Percentiles rank a stretch among this genome's conserved stretches.
Evolutionary conservation across 2,797 vertebrate genomes (phyloP).

Genomic region (Sphenodon punctatus): DNA sequence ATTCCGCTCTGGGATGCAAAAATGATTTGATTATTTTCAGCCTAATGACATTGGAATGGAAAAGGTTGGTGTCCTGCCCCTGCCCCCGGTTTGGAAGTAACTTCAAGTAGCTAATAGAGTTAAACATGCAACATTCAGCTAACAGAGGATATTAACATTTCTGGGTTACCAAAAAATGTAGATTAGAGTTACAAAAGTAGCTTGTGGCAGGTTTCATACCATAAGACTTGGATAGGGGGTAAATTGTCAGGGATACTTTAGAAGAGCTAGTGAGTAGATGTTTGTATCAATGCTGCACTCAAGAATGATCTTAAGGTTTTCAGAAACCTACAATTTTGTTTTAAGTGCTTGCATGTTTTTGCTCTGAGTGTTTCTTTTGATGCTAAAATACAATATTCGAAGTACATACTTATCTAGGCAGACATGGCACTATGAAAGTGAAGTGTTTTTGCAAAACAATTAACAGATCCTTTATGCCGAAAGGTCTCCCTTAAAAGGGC

Average conservation of each 20-base stretch:
- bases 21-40: neutral
- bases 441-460: neutral
- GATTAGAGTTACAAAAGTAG: neutral
- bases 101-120: too few relatives aligned
- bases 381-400: neutral
- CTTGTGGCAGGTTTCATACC: neutral
- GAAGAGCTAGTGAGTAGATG: neutral
- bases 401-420: too few relatives aligned
- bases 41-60: neutral
- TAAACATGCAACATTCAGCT: neutral
- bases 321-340: neutral
- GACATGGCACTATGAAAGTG: neutral
- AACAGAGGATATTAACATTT: neutral
- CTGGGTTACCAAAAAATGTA: neutral
- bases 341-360: neutral
- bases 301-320: neutral
- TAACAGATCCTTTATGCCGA: neutral
- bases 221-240: neutral
- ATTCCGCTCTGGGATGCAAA: too few relatives aligned
- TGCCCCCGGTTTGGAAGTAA: too few relatives aligned
- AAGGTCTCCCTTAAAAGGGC: neutral
- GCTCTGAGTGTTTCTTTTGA: neutral
- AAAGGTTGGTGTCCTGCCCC: neutral
- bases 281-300: fast-evolving
- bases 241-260: neutral